Percentiles rank a stretch among this genome's conserved stretches.
phyloP scores from a whole-genome alignment of 2,797 vertebrate genomes.

The Xenops minutus region DNA sequence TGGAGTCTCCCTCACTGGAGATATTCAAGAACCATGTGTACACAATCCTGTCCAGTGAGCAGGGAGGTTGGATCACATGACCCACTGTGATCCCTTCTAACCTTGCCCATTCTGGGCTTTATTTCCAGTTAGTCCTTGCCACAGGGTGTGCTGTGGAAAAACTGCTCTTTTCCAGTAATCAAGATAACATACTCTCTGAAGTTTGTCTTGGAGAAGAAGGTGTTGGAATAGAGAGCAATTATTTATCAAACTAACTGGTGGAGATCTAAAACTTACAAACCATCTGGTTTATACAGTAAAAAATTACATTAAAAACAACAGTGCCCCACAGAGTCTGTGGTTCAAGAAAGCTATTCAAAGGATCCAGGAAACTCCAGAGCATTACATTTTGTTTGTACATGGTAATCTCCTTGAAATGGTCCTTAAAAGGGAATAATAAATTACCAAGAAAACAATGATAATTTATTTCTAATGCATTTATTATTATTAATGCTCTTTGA shows the following conservation, averaged over 20 bases:
- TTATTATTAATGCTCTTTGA: not conserved
- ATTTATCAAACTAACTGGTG: not conserved
- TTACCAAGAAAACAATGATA: not conserved
- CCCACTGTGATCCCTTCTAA: not conserved
- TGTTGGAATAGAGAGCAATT: not conserved
- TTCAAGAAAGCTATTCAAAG: not conserved
- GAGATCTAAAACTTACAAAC: not conserved
- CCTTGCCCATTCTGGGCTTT: not conserved
- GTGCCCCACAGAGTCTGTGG: not conserved
- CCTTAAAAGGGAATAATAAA: not conserved
- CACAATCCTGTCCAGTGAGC: not conserved
- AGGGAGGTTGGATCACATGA: not conserved
- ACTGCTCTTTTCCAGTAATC: not conserved
- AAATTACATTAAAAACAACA: not conserved
- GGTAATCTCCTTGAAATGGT: not conserved
- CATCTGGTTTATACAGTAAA: not conserved
- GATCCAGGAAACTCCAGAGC: not conserved
- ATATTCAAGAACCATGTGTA: not conserved
- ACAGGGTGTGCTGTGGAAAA: not conserved
- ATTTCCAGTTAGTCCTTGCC: not conserved
- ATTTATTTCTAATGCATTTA: not conserved
- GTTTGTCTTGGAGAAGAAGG: not conserved
- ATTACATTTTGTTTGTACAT: not conserved
- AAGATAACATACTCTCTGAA: not conserved
- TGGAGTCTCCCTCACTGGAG: not conserved